These are phyloP conservation scores for Drosophila ironensis DNA, from an alignment of 1,140 invertebrate genomes.

Conservation along the genomic window DNA sequence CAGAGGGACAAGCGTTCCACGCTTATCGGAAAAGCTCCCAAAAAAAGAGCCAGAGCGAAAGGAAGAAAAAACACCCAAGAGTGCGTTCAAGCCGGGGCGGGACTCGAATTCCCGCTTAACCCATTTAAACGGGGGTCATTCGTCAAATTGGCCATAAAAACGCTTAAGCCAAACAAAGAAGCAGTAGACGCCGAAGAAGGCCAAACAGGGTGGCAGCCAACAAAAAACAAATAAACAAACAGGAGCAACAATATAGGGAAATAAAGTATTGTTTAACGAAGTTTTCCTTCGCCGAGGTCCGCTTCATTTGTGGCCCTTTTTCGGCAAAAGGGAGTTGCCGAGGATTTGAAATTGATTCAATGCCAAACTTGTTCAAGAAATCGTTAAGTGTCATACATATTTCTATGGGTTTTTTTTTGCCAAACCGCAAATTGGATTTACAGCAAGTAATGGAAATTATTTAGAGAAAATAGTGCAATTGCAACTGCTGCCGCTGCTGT, in stretches of 20 bases:
- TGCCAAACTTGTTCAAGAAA: too few relatives aligned
- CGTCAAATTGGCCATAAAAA: conserved; percentile 75
- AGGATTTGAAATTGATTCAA: too few relatives aligned
- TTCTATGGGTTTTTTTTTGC: too few relatives aligned
- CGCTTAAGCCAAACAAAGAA: conserved; percentile 46
- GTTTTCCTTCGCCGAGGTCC: neutral
- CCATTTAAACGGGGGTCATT: conserved; percentile 66
- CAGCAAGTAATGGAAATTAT: neutral
- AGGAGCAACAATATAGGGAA: neutral
- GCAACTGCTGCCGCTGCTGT: neutral
- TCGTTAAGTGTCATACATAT: too few relatives aligned
- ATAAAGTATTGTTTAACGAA: neutral
- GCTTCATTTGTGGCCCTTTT: neutral
- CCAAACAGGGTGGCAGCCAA: conserved; percentile 4
- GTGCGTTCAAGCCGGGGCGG: conserved; percentile 1
- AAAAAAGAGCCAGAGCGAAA: neutral
- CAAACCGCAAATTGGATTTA: neutral
- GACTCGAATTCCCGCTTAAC: conserved; percentile 48
- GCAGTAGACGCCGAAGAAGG: neutral
- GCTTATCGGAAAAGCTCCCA: conserved; percentile 25
- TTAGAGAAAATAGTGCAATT: neutral
- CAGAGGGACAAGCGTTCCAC: conserved; percentile 22
- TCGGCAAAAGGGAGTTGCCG: too few relatives aligned
- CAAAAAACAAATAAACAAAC: conserved; percentile 8
- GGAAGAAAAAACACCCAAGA: neutral